phyloP scores from a whole-genome alignment of 1,140 invertebrate genomes.

The Samia ricini region DNA sequence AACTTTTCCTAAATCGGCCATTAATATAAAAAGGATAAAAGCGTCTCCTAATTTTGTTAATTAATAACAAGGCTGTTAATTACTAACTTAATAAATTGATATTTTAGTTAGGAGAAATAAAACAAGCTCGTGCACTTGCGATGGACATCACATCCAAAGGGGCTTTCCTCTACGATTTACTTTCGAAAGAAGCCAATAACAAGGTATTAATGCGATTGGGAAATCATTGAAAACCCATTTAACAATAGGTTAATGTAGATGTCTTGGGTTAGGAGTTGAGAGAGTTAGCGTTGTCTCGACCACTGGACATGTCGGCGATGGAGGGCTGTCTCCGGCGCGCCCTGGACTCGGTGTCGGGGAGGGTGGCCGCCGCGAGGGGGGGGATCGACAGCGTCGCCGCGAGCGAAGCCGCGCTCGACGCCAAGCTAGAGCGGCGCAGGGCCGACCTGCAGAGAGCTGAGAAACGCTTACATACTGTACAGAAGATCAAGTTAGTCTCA shows the following conservation, averaged over 20 bases:
- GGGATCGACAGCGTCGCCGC: conserved; percentile 91
- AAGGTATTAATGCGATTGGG: conserved; percentile 80
- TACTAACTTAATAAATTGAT: background rate
- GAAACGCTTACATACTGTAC: conserved; percentile 94
- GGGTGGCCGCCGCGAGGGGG: conserved; percentile 85
- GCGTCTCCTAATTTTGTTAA: too few relatives aligned
- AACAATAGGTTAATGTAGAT: too few relatives aligned
- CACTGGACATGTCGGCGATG: conserved; percentile 90
- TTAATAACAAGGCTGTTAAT: too few relatives aligned
- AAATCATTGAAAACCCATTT: too few relatives aligned
- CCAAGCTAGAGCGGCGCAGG: conserved; percentile 94
- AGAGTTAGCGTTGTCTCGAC: conserved; percentile 78
- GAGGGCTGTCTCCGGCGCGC: conserved; percentile 86
- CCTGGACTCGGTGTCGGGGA: conserved; percentile 82
- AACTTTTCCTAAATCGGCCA: too few relatives aligned
- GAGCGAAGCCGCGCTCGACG: conserved; percentile 91
- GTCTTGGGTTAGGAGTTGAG: conserved; percentile 54
- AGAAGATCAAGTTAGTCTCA: conserved; percentile 88
- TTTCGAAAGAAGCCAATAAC: conserved; percentile 93
- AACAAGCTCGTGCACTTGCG: conserved; percentile 90
- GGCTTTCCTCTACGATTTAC: conserved; percentile 92
- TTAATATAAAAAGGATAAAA: too few relatives aligned
- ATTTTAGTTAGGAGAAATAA: conserved; percentile 87
- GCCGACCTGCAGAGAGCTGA: conserved; percentile 95
- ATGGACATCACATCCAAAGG: conserved; percentile 95